Conservation (phyloP, 2,888 invertebrate genomes). For the Leucoma salicis region DNA sequence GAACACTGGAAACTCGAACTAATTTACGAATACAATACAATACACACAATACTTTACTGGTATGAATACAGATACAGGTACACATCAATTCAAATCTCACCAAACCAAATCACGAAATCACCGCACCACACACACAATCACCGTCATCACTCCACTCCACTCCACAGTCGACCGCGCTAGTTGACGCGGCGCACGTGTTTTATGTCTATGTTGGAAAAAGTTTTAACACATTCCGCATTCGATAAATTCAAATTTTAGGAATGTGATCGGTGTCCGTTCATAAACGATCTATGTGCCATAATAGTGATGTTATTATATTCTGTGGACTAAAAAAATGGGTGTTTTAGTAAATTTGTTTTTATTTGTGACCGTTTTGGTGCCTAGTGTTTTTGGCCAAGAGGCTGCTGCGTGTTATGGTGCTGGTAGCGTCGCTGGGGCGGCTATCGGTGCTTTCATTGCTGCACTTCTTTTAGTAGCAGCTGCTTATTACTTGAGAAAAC, state of each 20-base stretch:
- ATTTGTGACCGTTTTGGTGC: conserved; percentile 68
- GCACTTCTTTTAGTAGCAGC: conserved; percentile 83
- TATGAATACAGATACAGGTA: too few species aligned
- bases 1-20: conserved; percentile 3
- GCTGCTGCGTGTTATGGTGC: conserved; percentile 83
- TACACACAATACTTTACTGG: too few species aligned
- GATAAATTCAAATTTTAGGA: conserved; percentile 57
- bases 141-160: too few species aligned
- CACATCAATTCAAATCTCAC: conserved; percentile 7
- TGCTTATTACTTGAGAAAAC: conserved; percentile 81
- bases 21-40: not conserved
- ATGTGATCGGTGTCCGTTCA: conserved; percentile 62
- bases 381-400: conserved; percentile 73
- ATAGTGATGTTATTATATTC: conserved; percentile 60
- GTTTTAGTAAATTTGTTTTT: conserved; percentile 63
- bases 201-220: conserved; percentile 38
- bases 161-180: conserved; percentile 71
- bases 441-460: conserved; percentile 86
- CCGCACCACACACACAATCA: too few species aligned
- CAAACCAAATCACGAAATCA: conserved; percentile 3
- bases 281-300: conserved; percentile 69
- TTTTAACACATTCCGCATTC: conserved; percentile 54
- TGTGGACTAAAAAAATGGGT: conserved; percentile 64
- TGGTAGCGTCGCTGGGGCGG: conserved; percentile 87
- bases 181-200: conserved; percentile 63